Evolutionary conservation across 2,113 vertebrate genomes (phyloP).

Genomic region (Ciconia boyciana): DNA sequence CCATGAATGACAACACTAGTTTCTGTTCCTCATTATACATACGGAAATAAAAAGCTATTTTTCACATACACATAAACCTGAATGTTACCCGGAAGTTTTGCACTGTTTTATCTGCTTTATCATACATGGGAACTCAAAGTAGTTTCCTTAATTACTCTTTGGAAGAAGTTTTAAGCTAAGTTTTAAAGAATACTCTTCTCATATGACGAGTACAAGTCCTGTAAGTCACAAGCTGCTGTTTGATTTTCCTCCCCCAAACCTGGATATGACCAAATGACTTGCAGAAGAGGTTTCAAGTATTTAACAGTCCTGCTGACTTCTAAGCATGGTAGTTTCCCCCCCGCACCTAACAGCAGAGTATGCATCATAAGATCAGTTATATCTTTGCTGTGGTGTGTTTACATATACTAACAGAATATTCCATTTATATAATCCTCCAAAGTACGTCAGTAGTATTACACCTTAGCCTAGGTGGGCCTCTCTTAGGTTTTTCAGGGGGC

Average conservation of each 20-base stretch:
- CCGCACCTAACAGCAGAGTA: neutral
- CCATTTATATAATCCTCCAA: neutral
- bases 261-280: neutral
- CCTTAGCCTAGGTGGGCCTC: neutral
- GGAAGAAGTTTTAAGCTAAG: neutral
- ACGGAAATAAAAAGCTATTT: neutral
- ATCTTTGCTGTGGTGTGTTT: neutral
- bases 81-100: neutral
- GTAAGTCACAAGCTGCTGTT: neutral
- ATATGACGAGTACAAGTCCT: neutral
- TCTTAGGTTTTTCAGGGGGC: neutral
- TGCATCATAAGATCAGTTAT: neutral
- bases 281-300: neutral
- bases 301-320: neutral
- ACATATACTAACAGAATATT: neutral
- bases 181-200: neutral
- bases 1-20: neutral
- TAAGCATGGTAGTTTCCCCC: neutral
- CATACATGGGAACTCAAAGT: neutral
- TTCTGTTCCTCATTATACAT: neutral
- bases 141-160: neutral
- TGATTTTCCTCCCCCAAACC: neutral
- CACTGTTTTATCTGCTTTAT: neutral
- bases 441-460: neutral
- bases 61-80: neutral